Conservation (phyloP, 2,888 invertebrate genomes). For the Branchellion lobata region DNA sequence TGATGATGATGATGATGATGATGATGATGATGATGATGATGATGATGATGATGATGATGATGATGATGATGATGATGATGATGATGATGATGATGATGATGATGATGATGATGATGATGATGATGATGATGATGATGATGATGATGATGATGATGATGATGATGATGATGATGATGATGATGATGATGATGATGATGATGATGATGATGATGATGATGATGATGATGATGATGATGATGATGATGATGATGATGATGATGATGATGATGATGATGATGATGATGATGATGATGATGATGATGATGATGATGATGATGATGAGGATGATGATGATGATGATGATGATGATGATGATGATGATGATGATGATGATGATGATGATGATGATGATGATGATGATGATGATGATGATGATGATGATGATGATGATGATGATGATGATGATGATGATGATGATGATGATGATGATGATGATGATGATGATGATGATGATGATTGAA, state of each 20-base stretch:
- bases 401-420: neutral
- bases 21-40: constrained; percentile 24
- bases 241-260: constrained; percentile 26
- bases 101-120: constrained; percentile 24
- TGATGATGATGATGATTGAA: neutral
- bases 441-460: constrained; percentile 1
- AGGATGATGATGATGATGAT: neutral
- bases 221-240: neutral
- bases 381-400: constrained; percentile 1
- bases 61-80: constrained; percentile 14
- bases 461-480: neutral
- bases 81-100: constrained; percentile 20
- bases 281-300: constrained; percentile 29
- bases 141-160: constrained; percentile 14
- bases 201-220: constrained; percentile 11
- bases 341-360: neutral
- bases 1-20: constrained; percentile 19
- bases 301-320: constrained; percentile 23
- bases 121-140: constrained; percentile 19
- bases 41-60: constrained; percentile 19
- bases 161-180: constrained; percentile 9
- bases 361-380: neutral
- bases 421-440: neutral
- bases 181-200: constrained; percentile 18
- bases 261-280: constrained; percentile 27